phyloP scores from a whole-genome alignment of 2,797 vertebrate genomes.

The Saxicola maurus region DNA sequence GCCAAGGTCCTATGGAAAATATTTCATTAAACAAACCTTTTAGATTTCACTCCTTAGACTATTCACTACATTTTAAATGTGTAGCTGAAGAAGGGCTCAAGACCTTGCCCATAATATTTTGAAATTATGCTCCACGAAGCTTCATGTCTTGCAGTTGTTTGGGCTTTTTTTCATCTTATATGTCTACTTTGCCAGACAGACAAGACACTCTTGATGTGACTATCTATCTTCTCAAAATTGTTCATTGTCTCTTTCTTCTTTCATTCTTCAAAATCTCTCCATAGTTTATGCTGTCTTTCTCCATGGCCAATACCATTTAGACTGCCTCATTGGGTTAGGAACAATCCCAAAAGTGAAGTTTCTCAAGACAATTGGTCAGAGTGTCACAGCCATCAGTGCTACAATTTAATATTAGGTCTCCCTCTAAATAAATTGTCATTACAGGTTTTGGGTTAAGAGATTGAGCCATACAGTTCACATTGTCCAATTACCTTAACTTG shows the following conservation, averaged over 20 bases:
- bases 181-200: neutral
- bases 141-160: neutral
- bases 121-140: neutral
- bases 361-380: neutral
- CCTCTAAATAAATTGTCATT: neutral
- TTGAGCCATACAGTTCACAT: neutral
- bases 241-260: neutral
- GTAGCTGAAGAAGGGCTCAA: neutral
- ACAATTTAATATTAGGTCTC: neutral
- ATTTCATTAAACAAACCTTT: neutral
- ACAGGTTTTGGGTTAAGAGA: neutral
- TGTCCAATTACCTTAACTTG: neutral
- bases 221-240: neutral
- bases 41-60: neutral
- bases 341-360: neutral
- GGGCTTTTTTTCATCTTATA: rapidly evolving
- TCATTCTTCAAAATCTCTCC: neutral
- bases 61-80: neutral
- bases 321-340: neutral
- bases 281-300: neutral
- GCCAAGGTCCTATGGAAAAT: neutral
- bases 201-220: neutral
- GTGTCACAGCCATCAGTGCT: neutral
- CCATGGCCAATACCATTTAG: neutral
- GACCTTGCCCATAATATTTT: neutral